Evolutionary conservation across 2,113 vertebrate genomes (phyloP).

Genomic region (Psammodynastes pulverulentus): DNA sequence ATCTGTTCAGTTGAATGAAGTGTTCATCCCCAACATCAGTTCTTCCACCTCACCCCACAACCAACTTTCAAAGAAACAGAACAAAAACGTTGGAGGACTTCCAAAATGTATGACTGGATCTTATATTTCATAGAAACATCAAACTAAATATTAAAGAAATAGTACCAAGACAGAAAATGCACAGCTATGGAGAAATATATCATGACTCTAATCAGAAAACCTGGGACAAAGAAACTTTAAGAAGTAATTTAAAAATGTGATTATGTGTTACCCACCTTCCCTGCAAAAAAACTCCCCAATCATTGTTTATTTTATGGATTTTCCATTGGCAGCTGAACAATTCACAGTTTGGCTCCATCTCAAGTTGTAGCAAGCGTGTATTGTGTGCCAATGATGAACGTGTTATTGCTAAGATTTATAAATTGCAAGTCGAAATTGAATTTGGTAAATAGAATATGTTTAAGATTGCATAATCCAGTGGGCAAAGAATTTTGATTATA

Average conservation of each 20-base stretch:
- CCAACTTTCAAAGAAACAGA: constrained; percentile 24
- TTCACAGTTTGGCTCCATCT: constrained; percentile 45
- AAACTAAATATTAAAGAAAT: constrained; percentile 63
- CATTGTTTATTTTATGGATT: constrained; percentile 10
- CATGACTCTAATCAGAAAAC: background rate
- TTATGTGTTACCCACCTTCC: constrained; percentile 49
- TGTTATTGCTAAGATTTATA: background rate
- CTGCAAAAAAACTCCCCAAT: constrained; percentile 19
- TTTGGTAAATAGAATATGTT: background rate
- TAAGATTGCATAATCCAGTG: background rate
- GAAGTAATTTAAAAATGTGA: constrained; percentile 52
- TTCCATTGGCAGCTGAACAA: constrained; percentile 45
- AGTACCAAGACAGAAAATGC: constrained; percentile 53
- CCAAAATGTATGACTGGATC: constrained; percentile 46
- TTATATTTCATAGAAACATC: constrained; percentile 49
- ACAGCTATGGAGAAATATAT: constrained; percentile 50
- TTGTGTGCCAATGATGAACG: background rate
- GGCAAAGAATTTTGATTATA: background rate
- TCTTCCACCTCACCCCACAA: background rate
- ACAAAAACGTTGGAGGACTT: constrained; percentile 17
- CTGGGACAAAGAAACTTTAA: constrained; percentile 30
- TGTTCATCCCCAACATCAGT: background rate
- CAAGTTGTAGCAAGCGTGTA: constrained; percentile 28
- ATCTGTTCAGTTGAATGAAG: background rate
- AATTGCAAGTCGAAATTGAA: background rate